Conservation (phyloP, 2,888 invertebrate species). For the Oscheius sp. region DNA sequence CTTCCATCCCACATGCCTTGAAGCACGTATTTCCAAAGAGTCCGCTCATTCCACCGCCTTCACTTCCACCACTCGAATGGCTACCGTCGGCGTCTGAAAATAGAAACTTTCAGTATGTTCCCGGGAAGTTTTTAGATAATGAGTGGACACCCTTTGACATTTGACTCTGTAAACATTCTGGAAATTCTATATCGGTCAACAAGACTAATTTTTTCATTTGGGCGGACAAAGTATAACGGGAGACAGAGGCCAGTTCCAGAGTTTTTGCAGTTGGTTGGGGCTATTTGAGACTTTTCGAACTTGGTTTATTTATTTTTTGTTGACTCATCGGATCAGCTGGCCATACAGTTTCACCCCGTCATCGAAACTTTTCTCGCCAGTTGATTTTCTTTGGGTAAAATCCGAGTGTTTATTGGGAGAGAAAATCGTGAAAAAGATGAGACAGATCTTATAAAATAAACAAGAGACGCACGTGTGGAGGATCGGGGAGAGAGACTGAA, state of each 20-base stretch:
- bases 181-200: constrained; percentile 7
- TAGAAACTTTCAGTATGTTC: no score
- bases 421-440: constrained; percentile 12
- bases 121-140: background rate
- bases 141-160: background rate
- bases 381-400: background rate
- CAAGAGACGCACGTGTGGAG: background rate
- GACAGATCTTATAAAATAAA: no score
- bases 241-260: no score
- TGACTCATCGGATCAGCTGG: background rate
- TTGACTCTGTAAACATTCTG: background rate
- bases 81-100: constrained; percentile 26
- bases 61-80: background rate
- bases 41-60: constrained; percentile 23
- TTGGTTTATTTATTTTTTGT: background rate
- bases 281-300: no score
- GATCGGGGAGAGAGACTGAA: constrained; percentile 6
- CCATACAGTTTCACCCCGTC: background rate
- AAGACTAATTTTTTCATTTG: background rate
- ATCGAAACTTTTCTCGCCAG: no score
- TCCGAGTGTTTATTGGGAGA: background rate
- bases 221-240: background rate
- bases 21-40: constrained; percentile 64
- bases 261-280: no score
- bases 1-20: constrained; percentile 71